Conservation (phyloP, 2,113 vertebrate species). For the Gambusia affinis region DNA sequence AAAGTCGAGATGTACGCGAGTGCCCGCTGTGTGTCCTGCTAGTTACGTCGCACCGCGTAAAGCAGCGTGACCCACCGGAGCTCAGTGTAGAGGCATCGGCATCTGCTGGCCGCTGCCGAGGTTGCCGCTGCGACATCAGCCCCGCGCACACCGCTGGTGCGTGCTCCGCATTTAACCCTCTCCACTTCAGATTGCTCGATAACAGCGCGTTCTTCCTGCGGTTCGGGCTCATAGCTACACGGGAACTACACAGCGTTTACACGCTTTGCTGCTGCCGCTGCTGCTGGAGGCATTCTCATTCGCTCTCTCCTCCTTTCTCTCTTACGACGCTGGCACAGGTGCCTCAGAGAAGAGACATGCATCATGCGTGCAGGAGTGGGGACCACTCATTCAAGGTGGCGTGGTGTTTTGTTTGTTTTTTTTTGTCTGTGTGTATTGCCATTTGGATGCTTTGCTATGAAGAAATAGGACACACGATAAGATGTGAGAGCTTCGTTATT, state of each 20-base stretch:
- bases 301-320: background rate
- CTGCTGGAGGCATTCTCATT: background rate
- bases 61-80: slow-evolving; percentile 70
- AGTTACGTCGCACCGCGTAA: slow-evolving; percentile 60
- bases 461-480: background rate
- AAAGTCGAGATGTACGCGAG: background rate
- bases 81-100: slow-evolving; percentile 28
- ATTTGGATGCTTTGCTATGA: background rate
- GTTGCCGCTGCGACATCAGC: slow-evolving; percentile 62
- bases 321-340: slow-evolving; percentile 42
- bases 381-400: background rate
- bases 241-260: background rate
- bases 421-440: no score
- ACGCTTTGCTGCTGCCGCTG: background rate
- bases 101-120: slow-evolving; percentile 30
- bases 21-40: slow-evolving; percentile 28
- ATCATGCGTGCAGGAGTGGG: slow-evolving; percentile 33
- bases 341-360: slow-evolving; percentile 46
- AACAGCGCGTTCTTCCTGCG: slow-evolving; percentile 1
- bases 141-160: slow-evolving; percentile 6
- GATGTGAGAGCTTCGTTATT: slow-evolving; percentile 9
- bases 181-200: background rate
- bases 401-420: background rate
- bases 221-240: background rate
- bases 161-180: background rate